Conservation (phyloP, 2,797 vertebrate species). For the Gymnothorax javanicus region DNA sequence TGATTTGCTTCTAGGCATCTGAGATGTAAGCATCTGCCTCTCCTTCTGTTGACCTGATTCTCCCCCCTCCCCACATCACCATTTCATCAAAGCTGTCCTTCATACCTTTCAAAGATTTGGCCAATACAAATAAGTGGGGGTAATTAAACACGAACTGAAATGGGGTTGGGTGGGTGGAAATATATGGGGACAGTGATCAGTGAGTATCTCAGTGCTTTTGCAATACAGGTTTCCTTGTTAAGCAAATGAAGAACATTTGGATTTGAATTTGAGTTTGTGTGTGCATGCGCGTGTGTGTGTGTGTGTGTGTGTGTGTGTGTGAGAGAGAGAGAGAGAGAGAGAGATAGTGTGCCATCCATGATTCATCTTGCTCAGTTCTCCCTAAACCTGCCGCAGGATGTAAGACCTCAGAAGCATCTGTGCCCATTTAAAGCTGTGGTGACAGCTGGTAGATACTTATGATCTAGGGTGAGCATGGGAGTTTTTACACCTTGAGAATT, state of each 20-base stretch:
- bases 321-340: not conserved
- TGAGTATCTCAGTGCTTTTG: too few species aligned
- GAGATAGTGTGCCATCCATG: not conserved
- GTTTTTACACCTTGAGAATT: not conserved
- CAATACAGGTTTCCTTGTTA: too few species aligned
- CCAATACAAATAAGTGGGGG: slow-evolving; percentile 11
- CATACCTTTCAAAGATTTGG: slow-evolving; percentile 24
- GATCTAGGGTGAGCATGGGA: not conserved
- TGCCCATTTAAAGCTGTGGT: not conserved
- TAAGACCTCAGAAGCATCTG: not conserved
- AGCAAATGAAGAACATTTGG: too few species aligned
- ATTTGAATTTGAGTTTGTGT: too few species aligned
- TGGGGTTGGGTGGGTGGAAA: not conserved
- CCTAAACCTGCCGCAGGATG: not conserved
- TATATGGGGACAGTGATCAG: not conserved
- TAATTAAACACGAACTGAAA: slow-evolving; percentile 29
- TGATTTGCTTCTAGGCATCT: slow-evolving; percentile 65
- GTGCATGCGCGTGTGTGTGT: too few species aligned
- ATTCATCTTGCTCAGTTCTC: not conserved
- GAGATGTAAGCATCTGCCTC: slow-evolving; percentile 68
- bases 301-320: not conserved
- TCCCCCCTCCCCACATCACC: not conserved
- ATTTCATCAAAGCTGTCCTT: slow-evolving; percentile 35
- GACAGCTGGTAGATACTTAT: not conserved
- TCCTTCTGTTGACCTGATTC: slow-evolving; percentile 73